Base-by-base conservation (phyloP, 1,140 invertebrate genomes). In the Trypoxylus dichotomus region DNA sequence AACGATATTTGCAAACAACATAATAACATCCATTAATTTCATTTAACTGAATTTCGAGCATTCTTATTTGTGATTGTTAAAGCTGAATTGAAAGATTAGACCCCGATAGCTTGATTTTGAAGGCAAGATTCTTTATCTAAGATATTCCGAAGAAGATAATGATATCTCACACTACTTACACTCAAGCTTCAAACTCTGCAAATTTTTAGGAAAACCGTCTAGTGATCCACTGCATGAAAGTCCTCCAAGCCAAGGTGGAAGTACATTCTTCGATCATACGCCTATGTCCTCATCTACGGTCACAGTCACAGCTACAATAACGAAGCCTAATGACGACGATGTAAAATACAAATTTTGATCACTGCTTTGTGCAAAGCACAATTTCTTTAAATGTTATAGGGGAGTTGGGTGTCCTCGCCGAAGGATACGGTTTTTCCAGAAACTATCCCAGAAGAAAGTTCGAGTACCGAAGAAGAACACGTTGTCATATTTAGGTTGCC, bases 361-460 rank as follows among this genome's bases (percentile, higher is more conserved):
- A 41, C 1, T 74, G 43, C 8, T 43, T 19, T 71, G n/a, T 74
- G 41, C 11, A 0, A 15, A 74, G 41, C 19, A 5, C 41, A 63
- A n/a, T 63, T 24, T 27, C 1, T 10, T 8, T 71, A 15, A 19
- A 79, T 77, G 74, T 85, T 83, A 2, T 78, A 92, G 88, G 90
- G 88, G 41, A 87, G 87, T 15, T 95, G 93, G 93, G 89, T 95
- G 1, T 93, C 94, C 1, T 95, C 94, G 0, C 94, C 94, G 5
- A 95, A 95, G 84, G 94, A 96, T 79, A 94, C 93, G 3, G 92
- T 92, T 60, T 96, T 96, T 85, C 95, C 95, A 0, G 95, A 97
- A 89, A 96, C 95, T 0, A 96, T 96, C 80, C 95, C 95, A 0
- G 95, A 97, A 87, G 95, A 97, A 85, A 95, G 94, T 83, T 96